A percentile compares a stretch with the other conserved stretches of the same genome.
These are phyloP conservation scores for Empidonax traillii DNA, from an alignment of 2,113 vertebrate genomes.

Conservation along the genomic window DNA sequence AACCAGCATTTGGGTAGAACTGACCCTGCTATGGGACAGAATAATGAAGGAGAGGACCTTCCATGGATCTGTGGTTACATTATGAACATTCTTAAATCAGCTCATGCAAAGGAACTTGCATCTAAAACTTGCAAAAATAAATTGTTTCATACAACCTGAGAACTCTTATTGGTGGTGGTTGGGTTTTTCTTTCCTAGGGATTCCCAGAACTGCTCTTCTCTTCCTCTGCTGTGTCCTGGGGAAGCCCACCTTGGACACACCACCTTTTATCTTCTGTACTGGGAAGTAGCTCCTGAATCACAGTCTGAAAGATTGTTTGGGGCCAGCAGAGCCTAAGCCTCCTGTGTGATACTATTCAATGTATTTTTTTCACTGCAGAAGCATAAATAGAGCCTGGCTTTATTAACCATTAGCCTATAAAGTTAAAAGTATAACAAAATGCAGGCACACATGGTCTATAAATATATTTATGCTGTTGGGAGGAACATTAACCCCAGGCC, in stretches of 20 bases:
- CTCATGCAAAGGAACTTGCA: not conserved
- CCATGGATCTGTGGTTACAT: not conserved
- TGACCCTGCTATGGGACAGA: not conserved
- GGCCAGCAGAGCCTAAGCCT: not conserved
- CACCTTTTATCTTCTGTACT: not conserved
- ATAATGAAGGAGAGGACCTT: not conserved
- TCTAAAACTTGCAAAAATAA: not conserved
- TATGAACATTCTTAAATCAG: not conserved
- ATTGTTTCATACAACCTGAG: not conserved
- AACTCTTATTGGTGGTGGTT: not conserved
- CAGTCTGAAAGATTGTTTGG: not conserved
- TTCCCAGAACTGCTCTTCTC: not conserved
- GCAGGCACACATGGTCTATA: not conserved
- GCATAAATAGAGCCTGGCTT: not conserved
- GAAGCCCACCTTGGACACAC: not conserved
- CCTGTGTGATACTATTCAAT: not conserved
- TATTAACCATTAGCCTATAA: not conserved
- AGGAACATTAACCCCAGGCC: not conserved
- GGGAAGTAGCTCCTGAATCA: not conserved
- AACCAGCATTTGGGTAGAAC: not conserved
- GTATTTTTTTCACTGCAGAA: not conserved
- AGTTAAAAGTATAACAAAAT: not conserved
- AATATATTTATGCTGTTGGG: not conserved
- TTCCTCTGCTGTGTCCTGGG: not conserved
- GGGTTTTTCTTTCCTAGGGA: accelerated